Evolutionary conservation across 23 tunicate species (phyloP), one percentile per base, ranked within the genome.

Genomic region (Corella eumyota): DNA sequence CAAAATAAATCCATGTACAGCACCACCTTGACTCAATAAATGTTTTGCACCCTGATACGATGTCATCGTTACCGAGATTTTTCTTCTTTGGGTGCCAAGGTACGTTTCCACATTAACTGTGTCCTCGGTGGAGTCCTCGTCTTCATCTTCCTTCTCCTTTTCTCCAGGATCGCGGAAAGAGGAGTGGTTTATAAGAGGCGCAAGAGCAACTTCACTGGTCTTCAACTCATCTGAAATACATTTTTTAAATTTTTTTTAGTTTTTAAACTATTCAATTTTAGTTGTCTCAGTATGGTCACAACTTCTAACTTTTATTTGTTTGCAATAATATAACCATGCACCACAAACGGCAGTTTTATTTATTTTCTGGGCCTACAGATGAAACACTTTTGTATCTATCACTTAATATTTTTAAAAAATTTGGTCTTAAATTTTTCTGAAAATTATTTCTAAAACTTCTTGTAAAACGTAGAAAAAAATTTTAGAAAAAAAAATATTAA

Each of bases 31-130:
- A 77, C 66, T 78, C 66, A 88, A 44, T 7, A 80, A 67, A 30
- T 74, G 70, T 29, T 81, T 47, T 6, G 96, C 96, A 50, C 64
- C 58, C 51, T 88, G 88, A 45, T 88, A 88, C 50, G 96, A 88
- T 7, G 96, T 69, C 55, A 88, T 9, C 1, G 87, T 73, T 58
- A 88, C 75, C 20, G 72, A 67, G 54, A 79, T 88, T 20, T 88
- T 45, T 29, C 96, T 65, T 21, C 87, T 45, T 34, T 78, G 71
- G 25, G 65, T 73, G 3, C 81, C 83, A 0, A 88, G 77, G 53
- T 88, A 75, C 7, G 96, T 78, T 51, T 78, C 96, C 32, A 88
- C 70, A 0, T 30, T 51, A 29, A 84, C 54, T 0, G 78, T 47
- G 44, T 62, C 76, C 30, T 54, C 48, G 11, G 79, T 26, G 13